Evolutionary conservation across 2,888 invertebrate species (phyloP).

Genomic region (Tridacna gigas): DNA sequence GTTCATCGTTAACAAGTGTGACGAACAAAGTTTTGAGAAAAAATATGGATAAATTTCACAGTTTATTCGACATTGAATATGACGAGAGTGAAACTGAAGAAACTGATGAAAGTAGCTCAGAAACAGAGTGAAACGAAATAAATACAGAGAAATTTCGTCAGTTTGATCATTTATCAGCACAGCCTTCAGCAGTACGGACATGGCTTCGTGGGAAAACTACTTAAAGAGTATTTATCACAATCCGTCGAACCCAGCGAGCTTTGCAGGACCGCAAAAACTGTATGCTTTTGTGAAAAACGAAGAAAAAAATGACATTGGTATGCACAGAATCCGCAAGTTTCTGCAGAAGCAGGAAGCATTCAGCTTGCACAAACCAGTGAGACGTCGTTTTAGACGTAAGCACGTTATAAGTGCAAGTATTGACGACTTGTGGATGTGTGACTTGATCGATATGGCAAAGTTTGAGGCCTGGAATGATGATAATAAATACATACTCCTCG

Average conservation of each 20-base stretch:
- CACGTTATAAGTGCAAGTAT: conserved; percentile 53
- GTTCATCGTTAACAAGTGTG: not conserved
- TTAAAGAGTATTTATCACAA: conserved; percentile 53
- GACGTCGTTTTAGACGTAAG: conserved; percentile 51
- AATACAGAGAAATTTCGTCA: not conserved
- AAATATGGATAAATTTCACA: not conserved
- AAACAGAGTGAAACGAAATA: conserved; percentile 13
- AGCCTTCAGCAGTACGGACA: conserved; percentile 16
- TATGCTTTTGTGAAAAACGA: conserved; percentile 54
- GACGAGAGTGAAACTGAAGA: too few species aligned
- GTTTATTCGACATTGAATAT: too few species aligned
- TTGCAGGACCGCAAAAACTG: conserved; percentile 60
- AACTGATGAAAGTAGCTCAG: too few species aligned
- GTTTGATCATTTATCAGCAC: too few species aligned
- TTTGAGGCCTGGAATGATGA: conserved; percentile 50
- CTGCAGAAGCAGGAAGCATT: conserved; percentile 62
- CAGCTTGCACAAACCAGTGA: conserved; percentile 57
- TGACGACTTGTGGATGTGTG: conserved; percentile 61
- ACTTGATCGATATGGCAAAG: conserved; percentile 62
- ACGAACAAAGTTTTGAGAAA: conserved; percentile 21
- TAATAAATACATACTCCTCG: conserved; percentile 46
- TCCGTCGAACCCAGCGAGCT: conserved; percentile 51
- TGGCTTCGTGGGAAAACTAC: conserved; percentile 56
- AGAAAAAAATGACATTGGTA: conserved; percentile 63
- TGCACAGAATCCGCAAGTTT: conserved; percentile 61